These are phyloP conservation scores for Hippocampus barbouri DNA, from an alignment of 2,113 vertebrate genomes.

Conservation along the genomic window DNA sequence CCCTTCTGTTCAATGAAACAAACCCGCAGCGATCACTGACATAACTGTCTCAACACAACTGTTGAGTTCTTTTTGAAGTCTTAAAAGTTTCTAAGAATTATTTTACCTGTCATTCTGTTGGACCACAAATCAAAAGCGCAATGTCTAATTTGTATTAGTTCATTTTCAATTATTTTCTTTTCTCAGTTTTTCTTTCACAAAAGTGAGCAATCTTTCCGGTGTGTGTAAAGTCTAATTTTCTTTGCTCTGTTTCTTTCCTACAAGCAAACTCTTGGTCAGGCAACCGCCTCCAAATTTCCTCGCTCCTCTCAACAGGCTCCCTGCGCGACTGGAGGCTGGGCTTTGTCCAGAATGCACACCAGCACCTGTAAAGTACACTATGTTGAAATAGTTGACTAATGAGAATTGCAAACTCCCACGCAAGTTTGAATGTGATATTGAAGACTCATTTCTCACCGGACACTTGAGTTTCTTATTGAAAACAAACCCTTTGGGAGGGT, in stretches of 20 bases:
- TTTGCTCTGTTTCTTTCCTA: background rate
- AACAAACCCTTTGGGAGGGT: background rate
- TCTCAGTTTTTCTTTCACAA: background rate
- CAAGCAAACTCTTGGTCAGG: slow-evolving; percentile 90
- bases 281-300: slow-evolving; percentile 84
- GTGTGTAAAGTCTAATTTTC: background rate
- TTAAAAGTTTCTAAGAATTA: no score
- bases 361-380: slow-evolving; percentile 73
- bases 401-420: background rate
- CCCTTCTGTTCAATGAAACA: background rate
- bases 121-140: no score
- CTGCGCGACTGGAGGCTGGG: slow-evolving; percentile 50
- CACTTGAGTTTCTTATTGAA: background rate
- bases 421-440: background rate
- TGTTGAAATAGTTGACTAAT: slow-evolving; percentile 90
- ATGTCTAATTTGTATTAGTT: background rate
- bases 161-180: no score
- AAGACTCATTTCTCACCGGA: background rate
- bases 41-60: background rate
- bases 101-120: no score
- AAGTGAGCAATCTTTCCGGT: no score
- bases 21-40: background rate
- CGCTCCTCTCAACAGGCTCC: slow-evolving; percentile 73
- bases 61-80: background rate
- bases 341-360: slow-evolving; percentile 68